phyloP scores from a whole-genome alignment of 2,888 invertebrate genomes.

The Sepioteuthis lessoniana region DNA sequence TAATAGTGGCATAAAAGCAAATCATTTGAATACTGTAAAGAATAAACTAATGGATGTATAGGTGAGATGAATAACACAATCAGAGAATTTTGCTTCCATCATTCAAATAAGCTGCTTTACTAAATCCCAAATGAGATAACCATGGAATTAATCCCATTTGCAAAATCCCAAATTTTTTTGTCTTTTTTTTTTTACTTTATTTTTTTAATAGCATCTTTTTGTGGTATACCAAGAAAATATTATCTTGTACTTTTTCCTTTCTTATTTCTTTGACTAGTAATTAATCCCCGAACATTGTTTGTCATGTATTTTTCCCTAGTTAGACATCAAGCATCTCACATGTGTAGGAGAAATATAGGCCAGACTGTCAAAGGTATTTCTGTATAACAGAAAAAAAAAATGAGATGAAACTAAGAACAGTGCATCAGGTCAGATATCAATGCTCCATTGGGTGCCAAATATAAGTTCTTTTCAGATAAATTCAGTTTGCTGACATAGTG shows the following conservation, averaged over 20 bases:
- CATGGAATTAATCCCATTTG: neutral
- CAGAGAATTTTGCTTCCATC: neutral
- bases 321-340: neutral
- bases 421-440: neutral
- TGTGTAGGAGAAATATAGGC: neutral
- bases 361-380: neutral
- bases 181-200: neutral
- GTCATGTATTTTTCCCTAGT: neutral
- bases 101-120: neutral
- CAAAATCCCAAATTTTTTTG: neutral
- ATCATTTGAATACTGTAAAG: neutral
- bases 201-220: neutral
- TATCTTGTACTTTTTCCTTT: neutral
- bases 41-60: neutral
- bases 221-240: neutral
- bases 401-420: neutral
- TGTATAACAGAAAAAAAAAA: neutral
- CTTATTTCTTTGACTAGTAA: neutral
- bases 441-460: neutral
- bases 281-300: neutral
- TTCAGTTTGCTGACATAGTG: neutral
- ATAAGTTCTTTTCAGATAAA: neutral
- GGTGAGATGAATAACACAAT: neutral
- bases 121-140: constrained; percentile 15
- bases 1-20: neutral